A percentile compares a stretch with the other conserved stretches of the same genome.
These are phyloP conservation scores for Vulpes lagopus DNA, from an alignment of 2,113 vertebrate genomes.

Conservation along the genomic window DNA sequence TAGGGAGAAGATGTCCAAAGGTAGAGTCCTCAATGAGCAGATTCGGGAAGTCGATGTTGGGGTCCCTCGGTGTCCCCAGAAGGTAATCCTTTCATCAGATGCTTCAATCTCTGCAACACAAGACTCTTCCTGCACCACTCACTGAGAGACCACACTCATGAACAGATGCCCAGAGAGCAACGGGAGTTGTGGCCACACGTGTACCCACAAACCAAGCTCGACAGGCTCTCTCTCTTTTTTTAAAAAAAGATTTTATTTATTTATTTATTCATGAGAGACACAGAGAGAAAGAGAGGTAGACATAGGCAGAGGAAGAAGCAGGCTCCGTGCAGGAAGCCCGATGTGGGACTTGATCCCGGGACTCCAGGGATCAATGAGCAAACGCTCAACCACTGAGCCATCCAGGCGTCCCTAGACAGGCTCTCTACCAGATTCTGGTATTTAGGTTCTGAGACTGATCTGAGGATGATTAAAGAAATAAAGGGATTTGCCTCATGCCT, in stretches of 20 bases:
- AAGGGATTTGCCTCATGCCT: not conserved
- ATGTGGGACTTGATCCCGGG: no score
- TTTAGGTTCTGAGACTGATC: not conserved
- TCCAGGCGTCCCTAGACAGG: no score
- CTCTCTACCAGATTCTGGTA: not conserved
- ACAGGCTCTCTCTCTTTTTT: not conserved
- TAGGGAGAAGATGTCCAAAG: not conserved
- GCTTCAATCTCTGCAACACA: not conserved
- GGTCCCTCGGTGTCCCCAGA: not conserved
- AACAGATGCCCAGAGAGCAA: not conserved
- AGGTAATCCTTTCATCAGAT: not conserved
- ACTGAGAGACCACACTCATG: not conserved
- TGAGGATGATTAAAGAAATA: not conserved
- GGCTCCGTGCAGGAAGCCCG: no score
- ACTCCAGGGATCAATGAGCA: no score
- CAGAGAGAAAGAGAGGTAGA: no score
- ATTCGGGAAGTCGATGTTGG: not conserved
- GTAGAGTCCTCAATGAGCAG: not conserved
- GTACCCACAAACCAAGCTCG: not conserved
- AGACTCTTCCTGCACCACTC: not conserved
- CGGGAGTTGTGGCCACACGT: not conserved
- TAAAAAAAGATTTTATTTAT: no score
- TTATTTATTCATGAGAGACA: no score
- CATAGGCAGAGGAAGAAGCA: no score
- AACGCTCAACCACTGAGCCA: no score